Conservation (phyloP, 2,113 vertebrate genomes). For the Turdus rufiventris region DNA sequence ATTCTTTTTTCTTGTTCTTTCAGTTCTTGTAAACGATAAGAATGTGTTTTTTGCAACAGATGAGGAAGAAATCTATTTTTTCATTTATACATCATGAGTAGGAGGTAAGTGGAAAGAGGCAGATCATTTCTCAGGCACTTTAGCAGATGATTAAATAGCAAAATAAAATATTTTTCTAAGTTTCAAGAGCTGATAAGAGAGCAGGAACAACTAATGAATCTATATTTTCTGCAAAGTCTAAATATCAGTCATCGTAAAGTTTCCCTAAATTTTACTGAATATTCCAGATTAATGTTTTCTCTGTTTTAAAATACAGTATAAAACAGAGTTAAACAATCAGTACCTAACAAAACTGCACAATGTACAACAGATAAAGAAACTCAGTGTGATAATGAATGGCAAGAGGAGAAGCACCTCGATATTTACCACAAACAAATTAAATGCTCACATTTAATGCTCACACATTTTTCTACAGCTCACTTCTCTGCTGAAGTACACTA, state of each 20-base stretch:
- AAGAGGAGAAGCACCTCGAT: neutral
- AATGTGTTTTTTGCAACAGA: neutral
- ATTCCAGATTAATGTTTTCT: neutral
- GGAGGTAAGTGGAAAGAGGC: neutral
- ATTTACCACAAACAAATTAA: neutral
- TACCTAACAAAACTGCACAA: neutral
- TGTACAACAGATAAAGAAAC: neutral
- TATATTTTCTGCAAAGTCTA: neutral
- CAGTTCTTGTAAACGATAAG: neutral
- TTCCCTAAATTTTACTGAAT: neutral
- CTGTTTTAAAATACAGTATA: neutral
- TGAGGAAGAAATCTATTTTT: neutral
- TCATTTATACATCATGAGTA: neutral
- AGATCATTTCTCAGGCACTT: neutral
- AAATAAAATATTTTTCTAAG: neutral
- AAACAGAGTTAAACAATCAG: neutral
- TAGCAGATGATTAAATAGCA: neutral
- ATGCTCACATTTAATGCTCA: neutral
- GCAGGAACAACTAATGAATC: neutral
- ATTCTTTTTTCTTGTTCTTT: neutral
- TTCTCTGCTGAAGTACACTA: neutral
- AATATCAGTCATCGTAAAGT: neutral
- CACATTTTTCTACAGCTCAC: neutral
- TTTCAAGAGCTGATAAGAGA: neutral
- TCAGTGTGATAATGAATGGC: neutral